Percentiles rank a stretch among this genome's conserved stretches.
These are phyloP conservation scores for Platycnemis pennipes DNA, from an alignment of 2,888 invertebrate species.

Conservation along the genomic window DNA sequence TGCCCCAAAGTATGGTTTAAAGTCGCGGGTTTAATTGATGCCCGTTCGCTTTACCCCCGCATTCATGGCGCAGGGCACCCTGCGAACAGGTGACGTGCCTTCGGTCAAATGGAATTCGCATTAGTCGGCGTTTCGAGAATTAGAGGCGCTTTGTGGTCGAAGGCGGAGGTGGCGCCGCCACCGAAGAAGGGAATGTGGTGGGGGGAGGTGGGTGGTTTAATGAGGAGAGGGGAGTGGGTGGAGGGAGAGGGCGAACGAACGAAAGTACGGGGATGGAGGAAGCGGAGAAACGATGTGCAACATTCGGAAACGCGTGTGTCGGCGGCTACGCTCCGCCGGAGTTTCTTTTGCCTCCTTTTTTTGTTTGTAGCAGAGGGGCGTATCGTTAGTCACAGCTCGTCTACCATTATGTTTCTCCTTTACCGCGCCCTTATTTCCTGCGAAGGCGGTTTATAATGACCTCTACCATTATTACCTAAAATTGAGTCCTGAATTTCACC, in stretches of 20 bases:
- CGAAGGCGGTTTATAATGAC: background rate
- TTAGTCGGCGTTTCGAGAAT: conserved; percentile 38
- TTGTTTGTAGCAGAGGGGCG: background rate
- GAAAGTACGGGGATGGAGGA: background rate
- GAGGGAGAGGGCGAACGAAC: conserved; percentile 9
- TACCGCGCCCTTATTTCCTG: background rate
- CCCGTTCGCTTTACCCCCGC: background rate
- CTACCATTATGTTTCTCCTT: background rate
- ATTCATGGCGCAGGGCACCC: background rate
- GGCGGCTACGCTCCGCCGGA: background rate
- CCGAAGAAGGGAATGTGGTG: background rate
- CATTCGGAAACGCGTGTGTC: background rate
- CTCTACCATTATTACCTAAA: background rate
- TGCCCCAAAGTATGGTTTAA: background rate
- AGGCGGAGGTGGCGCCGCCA: background rate
- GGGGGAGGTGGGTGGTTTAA: background rate
- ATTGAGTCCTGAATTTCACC: background rate
- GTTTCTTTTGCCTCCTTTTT: background rate
- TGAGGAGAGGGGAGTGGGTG: background rate
- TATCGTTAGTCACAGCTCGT: conserved; percentile 6
- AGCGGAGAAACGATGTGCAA: background rate
- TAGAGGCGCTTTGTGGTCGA: conserved; percentile 53
- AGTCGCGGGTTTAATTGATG: conserved; percentile 56
- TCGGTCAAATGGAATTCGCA: conserved; percentile 48
- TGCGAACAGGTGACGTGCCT: conserved; percentile 48